phyloP scores from a whole-genome alignment of 1,140 invertebrate genomes.

The Drosophila prosaltans region DNA sequence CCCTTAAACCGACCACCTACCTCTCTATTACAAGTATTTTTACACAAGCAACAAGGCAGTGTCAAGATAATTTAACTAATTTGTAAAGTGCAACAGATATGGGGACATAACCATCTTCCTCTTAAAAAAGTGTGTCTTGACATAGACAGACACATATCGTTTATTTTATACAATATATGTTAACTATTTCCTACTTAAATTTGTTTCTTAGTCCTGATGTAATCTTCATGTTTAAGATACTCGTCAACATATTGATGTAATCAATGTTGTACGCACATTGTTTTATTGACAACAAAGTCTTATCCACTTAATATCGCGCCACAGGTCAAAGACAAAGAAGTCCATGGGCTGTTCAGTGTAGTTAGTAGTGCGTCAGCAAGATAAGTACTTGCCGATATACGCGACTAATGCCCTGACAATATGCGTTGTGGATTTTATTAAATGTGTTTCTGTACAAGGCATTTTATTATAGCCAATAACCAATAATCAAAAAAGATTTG shows the following conservation, averaged over 20 bases:
- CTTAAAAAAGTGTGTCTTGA: background rate
- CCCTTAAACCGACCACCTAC: background rate
- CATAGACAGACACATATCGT: background rate
- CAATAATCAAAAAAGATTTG: background rate
- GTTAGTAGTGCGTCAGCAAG: conserved; percentile 27
- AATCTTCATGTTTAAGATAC: background rate
- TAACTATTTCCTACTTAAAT: background rate
- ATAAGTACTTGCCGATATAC: conserved; percentile 28
- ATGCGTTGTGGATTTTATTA: background rate
- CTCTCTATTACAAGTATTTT: background rate
- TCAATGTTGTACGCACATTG: background rate
- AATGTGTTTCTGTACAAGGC: conserved; percentile 1
- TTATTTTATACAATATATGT: background rate
- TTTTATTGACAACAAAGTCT: conserved; percentile 15
- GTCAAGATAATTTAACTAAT: conserved; percentile 34
- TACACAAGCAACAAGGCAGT: conserved; percentile 20
- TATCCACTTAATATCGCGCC: conserved; percentile 31
- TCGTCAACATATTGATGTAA: background rate
- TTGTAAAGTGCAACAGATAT: conserved; percentile 35
- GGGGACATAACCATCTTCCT: background rate
- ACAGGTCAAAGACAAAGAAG: conserved; percentile 50
- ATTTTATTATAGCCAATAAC: background rate
- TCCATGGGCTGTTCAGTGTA: conserved; percentile 28
- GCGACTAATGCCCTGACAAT: background rate
- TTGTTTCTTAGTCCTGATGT: background rate